Evolutionary conservation across 2,797 vertebrate genomes (phyloP).

Genomic region (Falco berigora): DNA sequence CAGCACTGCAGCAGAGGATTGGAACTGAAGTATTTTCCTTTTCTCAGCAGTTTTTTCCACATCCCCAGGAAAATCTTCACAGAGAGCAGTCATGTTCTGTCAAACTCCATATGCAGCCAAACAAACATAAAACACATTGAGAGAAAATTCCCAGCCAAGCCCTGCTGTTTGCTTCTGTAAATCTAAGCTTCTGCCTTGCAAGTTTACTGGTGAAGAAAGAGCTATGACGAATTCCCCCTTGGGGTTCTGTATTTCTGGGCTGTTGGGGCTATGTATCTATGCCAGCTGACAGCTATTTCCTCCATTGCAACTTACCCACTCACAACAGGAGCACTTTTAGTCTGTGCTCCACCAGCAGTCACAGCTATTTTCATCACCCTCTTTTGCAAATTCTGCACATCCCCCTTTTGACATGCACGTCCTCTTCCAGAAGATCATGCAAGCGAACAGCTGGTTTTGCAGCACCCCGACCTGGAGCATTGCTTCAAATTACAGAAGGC

Average conservation of each 20-base stretch:
- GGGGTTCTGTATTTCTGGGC: background rate
- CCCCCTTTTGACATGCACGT: background rate
- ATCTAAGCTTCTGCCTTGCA: background rate
- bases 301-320: background rate
- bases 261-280: background rate
- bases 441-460: background rate
- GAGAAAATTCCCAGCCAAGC: background rate
- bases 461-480: background rate
- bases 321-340: background rate
- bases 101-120: background rate
- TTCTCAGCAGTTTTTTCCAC: background rate
- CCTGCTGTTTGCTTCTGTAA: background rate
- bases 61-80: background rate
- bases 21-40: background rate
- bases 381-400: background rate
- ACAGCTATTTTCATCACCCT: conserved; percentile 9
- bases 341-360: background rate
- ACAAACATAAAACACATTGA: background rate
- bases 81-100: background rate
- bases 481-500: background rate
- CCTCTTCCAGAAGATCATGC: background rate
- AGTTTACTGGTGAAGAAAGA: background rate
- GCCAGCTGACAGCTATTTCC: conserved; percentile 15
- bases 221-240: background rate
- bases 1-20: background rate